phyloP scores from a whole-genome alignment of 2,113 vertebrate genomes.

The Salminus brasiliensis region DNA sequence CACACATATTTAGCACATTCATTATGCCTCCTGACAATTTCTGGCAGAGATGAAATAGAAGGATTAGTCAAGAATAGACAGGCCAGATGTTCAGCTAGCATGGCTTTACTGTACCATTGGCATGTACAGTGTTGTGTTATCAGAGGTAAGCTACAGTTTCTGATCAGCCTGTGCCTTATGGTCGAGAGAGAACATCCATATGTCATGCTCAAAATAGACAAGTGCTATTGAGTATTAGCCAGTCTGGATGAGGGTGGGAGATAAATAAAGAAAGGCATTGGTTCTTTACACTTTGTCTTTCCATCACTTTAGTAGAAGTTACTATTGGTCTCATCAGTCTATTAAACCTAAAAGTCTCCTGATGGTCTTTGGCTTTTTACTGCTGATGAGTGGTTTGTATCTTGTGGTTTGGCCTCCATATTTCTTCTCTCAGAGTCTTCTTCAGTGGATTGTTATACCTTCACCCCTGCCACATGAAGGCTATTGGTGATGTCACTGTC shows the following conservation, averaged over 20 bases:
- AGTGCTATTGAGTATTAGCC: background rate
- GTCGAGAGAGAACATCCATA: background rate
- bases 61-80: background rate
- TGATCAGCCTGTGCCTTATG: background rate
- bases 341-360: no score
- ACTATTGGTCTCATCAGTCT: no score
- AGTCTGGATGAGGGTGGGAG: background rate
- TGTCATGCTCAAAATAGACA: background rate
- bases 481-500: no score
- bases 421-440: no score
- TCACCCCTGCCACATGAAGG: no score
- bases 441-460: no score
- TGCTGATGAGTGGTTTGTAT: no score
- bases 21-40: constrained; percentile 26
- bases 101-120: background rate
- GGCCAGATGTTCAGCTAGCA: background rate
- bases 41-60: background rate
- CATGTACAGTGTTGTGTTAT: background rate
- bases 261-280: no score
- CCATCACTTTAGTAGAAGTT: no score
- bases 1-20: constrained; percentile 2
- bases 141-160: background rate
- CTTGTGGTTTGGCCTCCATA: no score
- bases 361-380: no score
- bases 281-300: no score